Conservation (phyloP, 1,140 invertebrate genomes). For the Arctopsyche grandis region DNA sequence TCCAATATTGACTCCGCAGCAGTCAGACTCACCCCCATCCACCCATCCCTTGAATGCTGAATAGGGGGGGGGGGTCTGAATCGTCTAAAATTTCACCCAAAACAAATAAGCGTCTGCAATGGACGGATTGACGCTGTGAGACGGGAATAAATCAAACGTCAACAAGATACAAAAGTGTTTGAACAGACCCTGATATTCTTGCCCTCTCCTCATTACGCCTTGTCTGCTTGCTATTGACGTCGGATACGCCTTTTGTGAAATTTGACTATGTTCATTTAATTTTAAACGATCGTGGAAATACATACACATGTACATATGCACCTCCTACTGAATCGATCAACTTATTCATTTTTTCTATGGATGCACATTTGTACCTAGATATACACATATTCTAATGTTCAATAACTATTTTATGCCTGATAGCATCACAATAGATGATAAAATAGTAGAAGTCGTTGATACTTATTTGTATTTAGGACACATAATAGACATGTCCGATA, state of each 20-base stretch:
- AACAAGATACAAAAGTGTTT: constrained; percentile 16
- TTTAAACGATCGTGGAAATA: neutral
- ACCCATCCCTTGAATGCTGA: neutral
- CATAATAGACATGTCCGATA: too few species aligned
- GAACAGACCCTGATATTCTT: constrained; percentile 12
- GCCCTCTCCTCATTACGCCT: constrained; percentile 17
- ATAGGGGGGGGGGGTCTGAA: neutral
- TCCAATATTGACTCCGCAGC: constrained; percentile 22
- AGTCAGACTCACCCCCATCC: neutral
- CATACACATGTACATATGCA: too few species aligned
- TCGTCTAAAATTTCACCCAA: neutral
- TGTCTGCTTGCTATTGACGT: neutral
- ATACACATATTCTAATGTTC: too few species aligned
- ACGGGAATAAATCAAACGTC: constrained; percentile 33
- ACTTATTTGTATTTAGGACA: too few species aligned
- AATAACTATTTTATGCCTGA: too few species aligned
- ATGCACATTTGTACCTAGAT: too few species aligned
- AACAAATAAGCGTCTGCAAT: constrained; percentile 19
- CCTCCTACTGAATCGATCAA: too few species aligned
- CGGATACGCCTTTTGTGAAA: neutral
- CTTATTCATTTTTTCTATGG: too few species aligned
- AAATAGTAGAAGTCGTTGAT: too few species aligned
- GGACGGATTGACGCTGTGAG: constrained; percentile 3
- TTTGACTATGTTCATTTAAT: neutral
- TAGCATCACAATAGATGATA: too few species aligned